These are phyloP conservation scores for Lepeophtheirus salmonis DNA, from an alignment of 1,140 invertebrate genomes.

Conservation along the genomic window DNA sequence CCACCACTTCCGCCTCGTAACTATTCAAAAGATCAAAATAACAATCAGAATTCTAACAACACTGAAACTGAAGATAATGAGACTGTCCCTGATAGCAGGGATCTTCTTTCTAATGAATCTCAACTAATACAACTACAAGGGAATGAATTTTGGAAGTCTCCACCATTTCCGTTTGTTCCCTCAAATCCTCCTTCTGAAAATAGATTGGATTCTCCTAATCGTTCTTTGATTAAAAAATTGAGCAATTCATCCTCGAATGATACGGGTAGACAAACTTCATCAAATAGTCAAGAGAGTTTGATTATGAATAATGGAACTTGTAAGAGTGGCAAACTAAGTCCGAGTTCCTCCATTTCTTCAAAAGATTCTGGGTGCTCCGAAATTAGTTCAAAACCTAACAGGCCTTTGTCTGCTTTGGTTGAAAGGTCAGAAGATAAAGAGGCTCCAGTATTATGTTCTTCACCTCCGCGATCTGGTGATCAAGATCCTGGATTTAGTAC, in stretches of 20 bases:
- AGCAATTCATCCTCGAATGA: background rate
- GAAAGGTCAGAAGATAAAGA: background rate
- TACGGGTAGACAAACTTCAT: no score
- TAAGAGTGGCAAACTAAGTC: slow-evolving; percentile 14
- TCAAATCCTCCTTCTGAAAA: background rate
- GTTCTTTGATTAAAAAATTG: background rate
- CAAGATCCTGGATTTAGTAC: slow-evolving; percentile 17
- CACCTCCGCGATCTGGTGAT: background rate
- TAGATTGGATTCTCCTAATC: background rate
- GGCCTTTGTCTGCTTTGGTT: background rate
- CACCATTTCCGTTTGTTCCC: background rate
- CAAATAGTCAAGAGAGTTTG: background rate
- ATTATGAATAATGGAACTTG: background rate
- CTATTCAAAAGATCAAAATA: background rate
- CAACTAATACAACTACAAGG: background rate
- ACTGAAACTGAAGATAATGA: no score
- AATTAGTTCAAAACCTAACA: background rate
- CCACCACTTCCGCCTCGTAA: background rate
- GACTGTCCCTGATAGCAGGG: background rate
- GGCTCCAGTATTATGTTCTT: background rate
- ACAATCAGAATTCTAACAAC: no score
- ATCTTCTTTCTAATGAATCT: background rate
- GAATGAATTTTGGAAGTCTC: background rate
- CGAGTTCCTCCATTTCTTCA: slow-evolving; percentile 13
- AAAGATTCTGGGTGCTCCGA: slow-evolving; percentile 17